Conservation (phyloP, 2,797 vertebrate species). For the Pagetopsis macropterus region DNA sequence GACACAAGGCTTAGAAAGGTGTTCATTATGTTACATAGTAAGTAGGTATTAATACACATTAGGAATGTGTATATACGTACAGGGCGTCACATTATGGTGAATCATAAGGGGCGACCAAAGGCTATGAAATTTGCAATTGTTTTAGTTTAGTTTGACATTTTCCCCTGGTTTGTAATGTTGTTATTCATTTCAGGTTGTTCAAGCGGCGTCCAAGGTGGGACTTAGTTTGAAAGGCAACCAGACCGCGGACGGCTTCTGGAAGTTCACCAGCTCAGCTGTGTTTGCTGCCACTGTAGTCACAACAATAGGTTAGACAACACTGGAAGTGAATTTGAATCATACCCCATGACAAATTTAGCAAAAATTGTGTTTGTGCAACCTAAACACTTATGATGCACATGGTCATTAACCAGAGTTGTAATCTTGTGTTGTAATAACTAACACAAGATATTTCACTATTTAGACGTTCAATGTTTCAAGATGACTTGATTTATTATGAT, state of each 20-base stretch:
- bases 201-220: conserved; percentile 66
- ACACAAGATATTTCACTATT: not conserved
- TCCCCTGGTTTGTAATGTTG: not conserved
- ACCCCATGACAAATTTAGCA: not conserved
- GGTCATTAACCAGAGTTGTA: not conserved
- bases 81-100: conserved; percentile 19
- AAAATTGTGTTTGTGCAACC: not conserved
- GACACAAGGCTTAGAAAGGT: conserved; percentile 16
- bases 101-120: not conserved
- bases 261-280: conserved; percentile 84
- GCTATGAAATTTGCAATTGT: not conserved
- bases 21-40: not conserved
- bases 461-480: not conserved
- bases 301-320: conserved; percentile 79
- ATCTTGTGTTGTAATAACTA: not conserved
- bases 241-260: conserved; percentile 84
- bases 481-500: not conserved
- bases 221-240: conserved; percentile 80
- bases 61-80: not conserved
- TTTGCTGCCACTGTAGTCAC: conserved; percentile 87
- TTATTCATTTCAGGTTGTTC: conserved; percentile 70
- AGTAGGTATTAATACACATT: no score
- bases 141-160: not conserved
- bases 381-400: no score
- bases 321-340: not conserved